These are phyloP conservation scores for Engystomops pustulosus DNA, from an alignment of 2,113 vertebrate genomes.

Conservation along the genomic window DNA sequence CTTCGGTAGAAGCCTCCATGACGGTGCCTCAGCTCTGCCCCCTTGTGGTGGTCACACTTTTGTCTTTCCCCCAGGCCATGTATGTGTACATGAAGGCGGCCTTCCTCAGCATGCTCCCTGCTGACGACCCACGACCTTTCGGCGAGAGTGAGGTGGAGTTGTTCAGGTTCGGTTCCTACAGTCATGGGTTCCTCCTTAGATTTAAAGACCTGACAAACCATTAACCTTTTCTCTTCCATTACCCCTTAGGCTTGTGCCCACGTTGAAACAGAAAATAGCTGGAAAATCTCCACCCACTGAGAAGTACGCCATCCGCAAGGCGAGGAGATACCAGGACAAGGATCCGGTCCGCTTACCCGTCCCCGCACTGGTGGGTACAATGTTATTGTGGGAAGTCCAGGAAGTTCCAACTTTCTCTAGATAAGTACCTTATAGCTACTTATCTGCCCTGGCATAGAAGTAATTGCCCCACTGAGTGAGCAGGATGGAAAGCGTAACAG, in stretches of 20 bases:
- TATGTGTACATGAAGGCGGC: constrained; percentile 86
- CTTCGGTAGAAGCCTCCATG: too few species aligned
- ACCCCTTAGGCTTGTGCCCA: constrained; percentile 73
- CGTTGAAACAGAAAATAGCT: constrained; percentile 82
- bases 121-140: constrained; percentile 74
- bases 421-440: too few species aligned
- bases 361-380: constrained; percentile 76
- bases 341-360: constrained; percentile 69
- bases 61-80: constrained; percentile 73
- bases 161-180: constrained; percentile 71
- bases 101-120: constrained; percentile 81
- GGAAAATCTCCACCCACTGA: constrained; percentile 84
- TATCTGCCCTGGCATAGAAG: too few species aligned
- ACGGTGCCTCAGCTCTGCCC: too few species aligned
- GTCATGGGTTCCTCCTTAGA: not conserved
- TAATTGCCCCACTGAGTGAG: too few species aligned
- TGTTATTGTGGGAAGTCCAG: not conserved
- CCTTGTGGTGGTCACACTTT: not conserved
- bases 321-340: constrained; percentile 74
- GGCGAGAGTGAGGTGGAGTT: constrained; percentile 79
- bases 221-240: not conserved
- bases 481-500: too few species aligned
- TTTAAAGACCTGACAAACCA: not conserved
- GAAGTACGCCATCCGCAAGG: constrained; percentile 84
- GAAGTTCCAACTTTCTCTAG: too few species aligned